Percentiles rank a stretch among this genome's conserved stretches.
Evolutionary conservation across 2,113 vertebrate species (phyloP).

Genomic region (Sphaerodactylus townsendi): DNA sequence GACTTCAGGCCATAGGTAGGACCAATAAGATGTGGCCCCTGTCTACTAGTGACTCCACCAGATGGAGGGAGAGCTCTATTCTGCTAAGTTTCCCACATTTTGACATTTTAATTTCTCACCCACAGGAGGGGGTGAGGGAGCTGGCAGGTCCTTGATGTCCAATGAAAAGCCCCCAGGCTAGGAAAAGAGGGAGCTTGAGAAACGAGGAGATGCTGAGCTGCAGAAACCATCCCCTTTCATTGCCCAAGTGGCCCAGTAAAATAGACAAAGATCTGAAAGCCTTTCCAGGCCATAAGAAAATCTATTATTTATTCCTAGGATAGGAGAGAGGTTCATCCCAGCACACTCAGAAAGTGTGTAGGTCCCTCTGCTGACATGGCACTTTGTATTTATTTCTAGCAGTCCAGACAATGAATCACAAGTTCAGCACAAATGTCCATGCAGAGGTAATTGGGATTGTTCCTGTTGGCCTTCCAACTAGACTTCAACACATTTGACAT

Average conservation of each 20-base stretch:
- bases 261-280: not conserved
- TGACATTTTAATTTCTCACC: conserved; percentile 8
- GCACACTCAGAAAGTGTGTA: too few species aligned
- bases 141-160: not conserved
- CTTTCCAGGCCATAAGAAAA: not conserved
- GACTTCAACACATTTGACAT: too few species aligned
- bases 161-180: not conserved
- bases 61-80: conserved; percentile 19
- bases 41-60: not conserved
- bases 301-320: not conserved
- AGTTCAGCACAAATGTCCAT: too few species aligned
- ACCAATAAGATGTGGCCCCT: not conserved
- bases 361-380: too few species aligned
- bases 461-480: too few species aligned
- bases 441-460: not conserved
- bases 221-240: not conserved
- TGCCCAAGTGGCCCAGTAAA: not conserved
- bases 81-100: not conserved
- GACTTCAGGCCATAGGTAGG: not conserved
- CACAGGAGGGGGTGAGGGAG: conserved; percentile 6
- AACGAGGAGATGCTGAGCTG: too few species aligned
- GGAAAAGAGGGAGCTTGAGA: not conserved
- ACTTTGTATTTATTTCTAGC: too few species aligned
- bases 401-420: too few species aligned
- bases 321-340: not conserved